Evolutionary conservation across 1,140 invertebrate species (phyloP), one percentile per base, ranked within the genome.

Genomic region (Drosophila navojoa): DNA sequence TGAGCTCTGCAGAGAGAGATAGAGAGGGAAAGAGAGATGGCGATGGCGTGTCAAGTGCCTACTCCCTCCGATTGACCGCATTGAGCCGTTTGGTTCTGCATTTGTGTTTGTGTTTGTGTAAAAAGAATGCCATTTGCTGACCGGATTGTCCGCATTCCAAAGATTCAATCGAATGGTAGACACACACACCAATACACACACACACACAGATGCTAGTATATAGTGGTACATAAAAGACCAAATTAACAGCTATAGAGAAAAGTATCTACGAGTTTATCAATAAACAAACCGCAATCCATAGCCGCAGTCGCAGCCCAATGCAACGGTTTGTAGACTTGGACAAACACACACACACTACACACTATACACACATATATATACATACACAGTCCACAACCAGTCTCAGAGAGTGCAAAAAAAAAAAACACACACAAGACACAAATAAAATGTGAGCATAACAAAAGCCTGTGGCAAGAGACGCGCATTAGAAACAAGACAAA

Each of bases 91-190:
- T 58, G 38, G 79, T 54, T 67, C 42, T 57, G 57, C 61, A 47
- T 29, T 29, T 29, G 57, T 68, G 50, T 29, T 29, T 29, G 27
- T 81, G 53, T 63, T 53, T 67, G 64, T 79, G 72, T 73, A 76
- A 71, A 79, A 81, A 90, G 79, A 90, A 87, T 80, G 81, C 78
- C 78, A 90, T 79, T 79, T 76, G 71, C 70, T 71, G 77, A 90
- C 89, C 73, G 78, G 89, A 90, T 90, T 90, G 77, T 84, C 89
- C 87, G 77, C 89, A 90, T 90, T 90, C 89, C 82, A 79, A 62
- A 82, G 68, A 86, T 81, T 78, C 70, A 79, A 86, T 76, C 79
- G 76, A 75, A 81, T 84, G 76, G 70, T 78, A 72, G 63, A 57
- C 66, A 66, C 74, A 54, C 42, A 59, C 53, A 71, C 44, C 60